A percentile compares a stretch with the other conserved stretches of the same genome.
phyloP scores from a whole-genome alignment of 1,140 invertebrate species.

The Danaus melanippus region DNA sequence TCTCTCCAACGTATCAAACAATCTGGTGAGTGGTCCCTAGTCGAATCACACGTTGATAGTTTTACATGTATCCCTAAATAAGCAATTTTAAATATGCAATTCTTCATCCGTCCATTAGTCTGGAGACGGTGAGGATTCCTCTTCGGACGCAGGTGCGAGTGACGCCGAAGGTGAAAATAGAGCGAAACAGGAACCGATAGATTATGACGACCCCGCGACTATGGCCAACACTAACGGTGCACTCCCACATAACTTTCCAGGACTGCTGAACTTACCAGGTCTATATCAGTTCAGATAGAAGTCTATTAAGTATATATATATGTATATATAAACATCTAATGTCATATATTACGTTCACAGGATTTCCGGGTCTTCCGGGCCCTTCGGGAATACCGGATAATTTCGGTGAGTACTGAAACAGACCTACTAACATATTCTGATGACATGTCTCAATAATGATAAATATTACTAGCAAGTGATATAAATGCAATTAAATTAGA shows the following conservation, averaged over 20 bases:
- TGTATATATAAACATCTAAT: conserved; percentile 4
- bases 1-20: conserved; percentile 51
- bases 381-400: conserved; percentile 88
- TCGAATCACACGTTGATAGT: background rate
- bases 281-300: conserved; percentile 7
- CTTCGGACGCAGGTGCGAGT: conserved; percentile 77
- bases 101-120: conserved; percentile 19
- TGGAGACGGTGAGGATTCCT: conserved; percentile 82
- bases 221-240: conserved; percentile 79
- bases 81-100: background rate
- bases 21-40: conserved; percentile 41
- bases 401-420: conserved; percentile 80
- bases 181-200: conserved; percentile 76
- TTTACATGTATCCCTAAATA: background rate
- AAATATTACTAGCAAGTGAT: conserved; percentile 24
- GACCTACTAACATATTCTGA: conserved; percentile 31
- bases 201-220: conserved; percentile 78
- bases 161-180: conserved; percentile 75
- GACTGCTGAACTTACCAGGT: conserved; percentile 60
- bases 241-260: conserved; percentile 63
- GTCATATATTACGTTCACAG: conserved; percentile 28
- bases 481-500: conserved; percentile 39
- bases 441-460: conserved; percentile 47
- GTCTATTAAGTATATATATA: background rate
- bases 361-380: conserved; percentile 78